These are phyloP conservation scores for Apocheima hispidaria DNA, from an alignment of 2,888 invertebrate genomes.

Conservation along the genomic window DNA sequence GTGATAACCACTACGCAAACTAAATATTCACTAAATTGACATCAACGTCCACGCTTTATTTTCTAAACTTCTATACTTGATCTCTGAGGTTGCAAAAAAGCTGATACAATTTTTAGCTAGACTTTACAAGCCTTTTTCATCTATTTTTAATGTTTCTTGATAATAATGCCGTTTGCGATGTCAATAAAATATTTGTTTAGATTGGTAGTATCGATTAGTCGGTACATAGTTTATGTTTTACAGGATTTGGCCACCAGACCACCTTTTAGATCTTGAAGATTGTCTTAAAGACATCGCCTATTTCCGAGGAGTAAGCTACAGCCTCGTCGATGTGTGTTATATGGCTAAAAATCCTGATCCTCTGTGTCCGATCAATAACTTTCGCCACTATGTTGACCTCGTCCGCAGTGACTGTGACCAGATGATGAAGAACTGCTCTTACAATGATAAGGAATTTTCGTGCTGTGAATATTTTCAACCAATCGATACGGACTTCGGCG, in stretches of 20 bases:
- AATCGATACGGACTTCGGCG: constrained; percentile 86
- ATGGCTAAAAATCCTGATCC: constrained; percentile 73
- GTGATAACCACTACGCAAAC: too few relatives aligned
- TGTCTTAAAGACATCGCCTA: constrained; percentile 89
- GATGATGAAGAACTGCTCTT: constrained; percentile 81
- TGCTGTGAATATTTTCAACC: constrained; percentile 88
- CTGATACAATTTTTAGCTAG: too few relatives aligned
- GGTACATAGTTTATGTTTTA: constrained; percentile 33
- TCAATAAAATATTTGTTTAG: too few relatives aligned
- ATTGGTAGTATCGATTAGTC: background rate
- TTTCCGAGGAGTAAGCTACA: constrained; percentile 89
- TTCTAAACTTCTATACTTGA: too few relatives aligned
- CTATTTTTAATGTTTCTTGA: too few relatives aligned
- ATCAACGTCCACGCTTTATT: too few relatives aligned
- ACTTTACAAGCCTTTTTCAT: too few relatives aligned
- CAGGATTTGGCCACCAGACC: constrained; percentile 88
- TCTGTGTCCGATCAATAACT: constrained; percentile 87
- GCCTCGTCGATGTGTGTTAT: constrained; percentile 87
- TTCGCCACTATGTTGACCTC: constrained; percentile 85
- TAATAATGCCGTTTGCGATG: too few relatives aligned
- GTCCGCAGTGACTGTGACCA: constrained; percentile 83
- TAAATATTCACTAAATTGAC: too few relatives aligned
- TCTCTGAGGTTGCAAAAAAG: too few relatives aligned
- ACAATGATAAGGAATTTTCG: constrained; percentile 82
- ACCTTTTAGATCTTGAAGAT: constrained; percentile 90